These are phyloP conservation scores for Tetramorium bicarinatum DNA, from an alignment of 2,888 invertebrate species.

Conservation along the genomic window DNA sequence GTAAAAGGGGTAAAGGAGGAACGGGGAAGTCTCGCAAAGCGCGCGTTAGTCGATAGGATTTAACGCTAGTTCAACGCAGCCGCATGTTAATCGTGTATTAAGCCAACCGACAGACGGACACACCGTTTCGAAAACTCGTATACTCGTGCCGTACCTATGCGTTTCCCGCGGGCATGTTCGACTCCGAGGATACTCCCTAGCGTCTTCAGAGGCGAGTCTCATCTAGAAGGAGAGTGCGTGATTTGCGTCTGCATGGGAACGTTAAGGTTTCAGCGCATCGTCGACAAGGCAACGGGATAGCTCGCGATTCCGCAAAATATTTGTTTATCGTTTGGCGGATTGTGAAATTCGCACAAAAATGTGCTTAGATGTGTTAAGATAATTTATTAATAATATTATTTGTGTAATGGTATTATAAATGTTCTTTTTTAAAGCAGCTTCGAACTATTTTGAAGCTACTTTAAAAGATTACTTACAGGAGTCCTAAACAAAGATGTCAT, in stretches of 20 bases:
- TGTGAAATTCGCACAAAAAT: conserved; percentile 2
- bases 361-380: neutral
- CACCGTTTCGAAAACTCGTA: conserved; percentile 61
- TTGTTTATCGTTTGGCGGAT: neutral
- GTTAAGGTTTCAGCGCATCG: neutral
- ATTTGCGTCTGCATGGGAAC: conserved; percentile 56
- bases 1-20: neutral
- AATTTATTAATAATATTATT: neutral
- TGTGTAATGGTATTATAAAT: neutral
- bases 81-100: conserved; percentile 68
- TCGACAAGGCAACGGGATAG: neutral
- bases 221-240: conserved; percentile 76
- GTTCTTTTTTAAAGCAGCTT: neutral
- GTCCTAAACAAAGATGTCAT: neutral
- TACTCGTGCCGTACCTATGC: conserved; percentile 74
- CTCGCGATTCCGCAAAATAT: neutral
- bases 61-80: conserved; percentile 39
- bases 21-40: conserved; percentile 34
- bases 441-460: neutral
- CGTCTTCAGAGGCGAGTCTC: conserved; percentile 78
- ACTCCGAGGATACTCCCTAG: conserved; percentile 67
- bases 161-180: conserved; percentile 60
- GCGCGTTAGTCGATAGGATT: conserved; percentile 54
- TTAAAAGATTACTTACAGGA: neutral
- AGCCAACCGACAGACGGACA: conserved; percentile 69